Conservation (phyloP, 2,113 vertebrate genomes). For the Thalassarche chlororhynchos region DNA sequence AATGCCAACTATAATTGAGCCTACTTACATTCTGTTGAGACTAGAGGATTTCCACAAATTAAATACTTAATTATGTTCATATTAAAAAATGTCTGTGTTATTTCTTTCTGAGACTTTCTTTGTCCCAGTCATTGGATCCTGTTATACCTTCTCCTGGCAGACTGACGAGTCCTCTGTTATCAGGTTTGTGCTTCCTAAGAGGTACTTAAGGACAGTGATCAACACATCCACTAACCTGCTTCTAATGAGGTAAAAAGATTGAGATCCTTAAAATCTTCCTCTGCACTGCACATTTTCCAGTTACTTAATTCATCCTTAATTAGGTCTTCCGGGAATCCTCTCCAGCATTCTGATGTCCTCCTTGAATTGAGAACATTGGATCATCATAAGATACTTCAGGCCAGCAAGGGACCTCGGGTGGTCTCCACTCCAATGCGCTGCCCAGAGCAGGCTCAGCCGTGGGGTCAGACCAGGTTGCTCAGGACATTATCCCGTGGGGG, state of each 20-base stretch:
- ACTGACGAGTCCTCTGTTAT: background rate
- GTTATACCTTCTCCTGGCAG: background rate
- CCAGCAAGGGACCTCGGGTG: background rate
- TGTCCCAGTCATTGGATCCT: background rate
- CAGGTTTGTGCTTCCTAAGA: background rate
- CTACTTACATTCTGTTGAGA: background rate
- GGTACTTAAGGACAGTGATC: background rate
- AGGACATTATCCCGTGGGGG: rapidly evolving
- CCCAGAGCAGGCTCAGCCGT: background rate
- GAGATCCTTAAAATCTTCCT: background rate
- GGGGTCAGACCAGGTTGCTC: background rate
- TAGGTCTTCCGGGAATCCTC: background rate
- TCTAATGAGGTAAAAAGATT: background rate
- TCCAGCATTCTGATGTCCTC: background rate
- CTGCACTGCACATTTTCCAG: background rate
- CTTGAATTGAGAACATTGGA: background rate
- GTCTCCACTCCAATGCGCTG: rapidly evolving
- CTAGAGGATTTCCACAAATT: background rate
- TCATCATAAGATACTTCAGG: background rate
- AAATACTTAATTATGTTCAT: background rate
- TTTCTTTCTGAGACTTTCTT: background rate
- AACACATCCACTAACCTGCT: background rate
- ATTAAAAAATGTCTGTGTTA: background rate
- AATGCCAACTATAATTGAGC: background rate
- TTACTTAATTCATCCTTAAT: background rate